Percentiles rank a stretch among this genome's conserved stretches.
Evolutionary conservation across 2,797 vertebrate species (phyloP).

Genomic region (Botia almorhae): DNA sequence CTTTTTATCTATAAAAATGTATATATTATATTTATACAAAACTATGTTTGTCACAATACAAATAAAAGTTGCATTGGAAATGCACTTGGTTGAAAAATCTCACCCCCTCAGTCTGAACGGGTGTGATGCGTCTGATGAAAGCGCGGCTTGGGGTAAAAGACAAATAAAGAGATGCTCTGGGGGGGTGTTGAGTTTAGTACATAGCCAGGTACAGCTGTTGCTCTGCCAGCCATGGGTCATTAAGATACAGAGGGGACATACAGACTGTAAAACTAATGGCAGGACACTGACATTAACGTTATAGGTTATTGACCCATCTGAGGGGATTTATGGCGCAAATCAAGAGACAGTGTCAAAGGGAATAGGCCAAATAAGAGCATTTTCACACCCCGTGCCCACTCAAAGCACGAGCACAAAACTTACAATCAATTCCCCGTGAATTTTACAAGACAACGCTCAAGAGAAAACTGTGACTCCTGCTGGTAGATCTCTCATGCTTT

Average conservation of each 20-base stretch:
- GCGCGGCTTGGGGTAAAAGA: conserved; percentile 28
- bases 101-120: conserved; percentile 2
- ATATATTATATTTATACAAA: neutral
- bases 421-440: conserved; percentile 55
- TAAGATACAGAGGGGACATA: conserved; percentile 69
- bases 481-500: conserved; percentile 45
- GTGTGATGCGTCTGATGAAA: conserved; percentile 26
- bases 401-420: conserved; percentile 46
- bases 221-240: conserved; percentile 67
- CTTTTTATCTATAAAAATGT: neutral
- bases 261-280: conserved; percentile 73
- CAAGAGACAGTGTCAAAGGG: conserved; percentile 69
- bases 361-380: conserved; percentile 66
- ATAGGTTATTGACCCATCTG: conserved; percentile 78
- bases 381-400: conserved; percentile 58
- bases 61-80: neutral
- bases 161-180: conserved; percentile 32
- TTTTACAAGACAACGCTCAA: conserved; percentile 60
- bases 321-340: conserved; percentile 75
- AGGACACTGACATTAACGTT: conserved; percentile 76
- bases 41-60: neutral
- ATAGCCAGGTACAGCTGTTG: conserved; percentile 63
- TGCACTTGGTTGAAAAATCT: neutral
- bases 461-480: conserved; percentile 54
- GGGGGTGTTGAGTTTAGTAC: conserved; percentile 50